Conservation (phyloP, 2,888 invertebrate species). For the Hirtodrosophila histrioides region DNA sequence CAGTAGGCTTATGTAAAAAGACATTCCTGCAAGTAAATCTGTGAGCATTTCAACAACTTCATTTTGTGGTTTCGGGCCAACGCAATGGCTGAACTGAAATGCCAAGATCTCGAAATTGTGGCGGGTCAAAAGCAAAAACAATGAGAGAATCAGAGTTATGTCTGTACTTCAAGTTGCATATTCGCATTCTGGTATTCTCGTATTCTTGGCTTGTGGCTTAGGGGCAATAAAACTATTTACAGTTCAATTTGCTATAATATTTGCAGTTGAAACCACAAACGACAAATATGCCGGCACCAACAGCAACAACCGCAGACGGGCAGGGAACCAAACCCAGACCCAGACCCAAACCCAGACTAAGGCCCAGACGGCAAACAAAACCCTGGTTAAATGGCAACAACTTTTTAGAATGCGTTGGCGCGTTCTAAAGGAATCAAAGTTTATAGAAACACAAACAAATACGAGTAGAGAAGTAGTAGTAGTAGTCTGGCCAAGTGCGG, state of each 20-base stretch:
- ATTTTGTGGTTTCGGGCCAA: constrained; percentile 53
- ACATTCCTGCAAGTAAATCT: constrained; percentile 67
- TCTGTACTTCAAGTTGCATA: constrained; percentile 12
- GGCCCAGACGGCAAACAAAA: constrained; percentile 10
- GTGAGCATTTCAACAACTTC: constrained; percentile 68
- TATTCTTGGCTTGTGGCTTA: constrained; percentile 57
- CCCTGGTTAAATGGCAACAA: constrained; percentile 45
- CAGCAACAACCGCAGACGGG: constrained; percentile 43
- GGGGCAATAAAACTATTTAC: constrained; percentile 77
- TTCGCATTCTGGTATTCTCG: constrained; percentile 19
- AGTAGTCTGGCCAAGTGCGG: constrained; percentile 13
- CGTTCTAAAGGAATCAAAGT: constrained; percentile 72
- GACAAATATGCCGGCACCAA: constrained; percentile 70
- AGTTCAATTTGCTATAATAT: constrained; percentile 80
- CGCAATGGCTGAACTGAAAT: constrained; percentile 27
- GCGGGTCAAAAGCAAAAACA: constrained; percentile 48
- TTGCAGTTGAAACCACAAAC: constrained; percentile 72
- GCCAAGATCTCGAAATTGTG: constrained; percentile 20
- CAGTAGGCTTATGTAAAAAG: constrained; percentile 1
- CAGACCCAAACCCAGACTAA: constrained; percentile 5
- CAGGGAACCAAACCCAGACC: constrained; percentile 11
- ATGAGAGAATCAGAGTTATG: constrained; percentile 41
- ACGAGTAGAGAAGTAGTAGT: constrained; percentile 3
- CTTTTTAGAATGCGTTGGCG: constrained; percentile 67
- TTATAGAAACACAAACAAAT: constrained; percentile 57